Base-by-base conservation (phyloP, 2,797 vertebrate species). In the Poecilia gillii region DNA sequence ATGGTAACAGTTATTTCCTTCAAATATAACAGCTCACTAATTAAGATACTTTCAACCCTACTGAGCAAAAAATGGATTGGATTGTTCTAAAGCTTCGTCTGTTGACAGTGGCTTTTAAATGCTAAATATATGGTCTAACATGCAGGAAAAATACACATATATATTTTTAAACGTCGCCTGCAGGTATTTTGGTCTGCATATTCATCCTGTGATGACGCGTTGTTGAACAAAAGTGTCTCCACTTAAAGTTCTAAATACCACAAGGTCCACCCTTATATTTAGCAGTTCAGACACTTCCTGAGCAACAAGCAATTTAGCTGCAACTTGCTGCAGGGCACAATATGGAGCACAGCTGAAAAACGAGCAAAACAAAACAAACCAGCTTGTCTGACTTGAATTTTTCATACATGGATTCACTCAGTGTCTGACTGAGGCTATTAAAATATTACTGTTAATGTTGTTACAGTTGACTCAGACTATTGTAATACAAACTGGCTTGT, bases 221-320 rank as follows among this genome's bases (percentile, higher is more conserved):
- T 45, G 25, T 72, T 76, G 51, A 23, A 41, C 71, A 47, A 73
- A 57, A 33, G 25, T 55, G 13, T 68, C 3, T 0, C 13, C 46
- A 55, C 49, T 74, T 64, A 39, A 39, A 6, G 47, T 51, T 2
- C 49, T 82, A 28, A 1, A 14, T 75, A 57, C 75, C 66, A 77
- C 4, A 88, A 81, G 46, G 76, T 75, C 70, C 66, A 83, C 39
- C 43, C 72, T 76, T 79, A 72, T 80, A 88, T 93, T 91, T 89
- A 85, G 74, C 81, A 64, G 74, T 41, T 25, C 80, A 88, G 78
- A 72, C 78, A 79, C 84, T 91, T 93, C 90, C 89, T 91, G 88
- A 78, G 77, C 31, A 86, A 68, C 73, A 84, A 89, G 75, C 84
- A 75, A 16, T 82, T 84, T 81, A 49, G 78, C 86, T 82, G 80